Conservation (phyloP, 2,113 vertebrate species). For the Ranitomeya variabilis region DNA sequence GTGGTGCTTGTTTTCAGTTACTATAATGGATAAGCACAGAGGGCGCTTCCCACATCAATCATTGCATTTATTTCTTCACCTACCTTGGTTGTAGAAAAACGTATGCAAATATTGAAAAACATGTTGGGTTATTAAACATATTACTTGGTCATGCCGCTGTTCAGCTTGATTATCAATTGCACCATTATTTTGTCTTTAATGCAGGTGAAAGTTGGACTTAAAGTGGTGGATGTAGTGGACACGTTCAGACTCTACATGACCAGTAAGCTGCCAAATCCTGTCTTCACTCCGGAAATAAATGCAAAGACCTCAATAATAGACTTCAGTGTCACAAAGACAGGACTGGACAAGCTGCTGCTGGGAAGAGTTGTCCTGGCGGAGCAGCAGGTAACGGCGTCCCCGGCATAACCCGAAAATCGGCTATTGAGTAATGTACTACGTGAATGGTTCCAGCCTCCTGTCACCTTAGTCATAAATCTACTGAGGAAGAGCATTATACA, state of each 20-base stretch:
- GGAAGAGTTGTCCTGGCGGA: conserved; percentile 95
- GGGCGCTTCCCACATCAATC: not conserved
- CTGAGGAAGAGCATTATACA: no score
- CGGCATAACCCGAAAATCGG: not conserved
- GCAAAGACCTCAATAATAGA: conserved; percentile 92
- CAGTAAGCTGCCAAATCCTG: conserved; percentile 90
- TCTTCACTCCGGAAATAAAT: conserved; percentile 92
- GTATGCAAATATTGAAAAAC: no score
- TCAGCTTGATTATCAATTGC: not conserved
- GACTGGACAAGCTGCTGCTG: conserved; percentile 92
- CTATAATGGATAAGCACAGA: not conserved
- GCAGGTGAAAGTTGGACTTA: conserved; percentile 95
- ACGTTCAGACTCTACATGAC: conserved; percentile 93
- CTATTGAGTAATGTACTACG: not conserved
- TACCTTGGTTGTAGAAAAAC: no score
- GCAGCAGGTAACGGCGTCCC: conserved; percentile 80
- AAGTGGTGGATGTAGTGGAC: conserved; percentile 90
- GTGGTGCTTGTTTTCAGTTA: no score
- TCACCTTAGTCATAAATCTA: no score
- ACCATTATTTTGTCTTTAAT: not conserved
- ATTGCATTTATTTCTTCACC: not conserved
- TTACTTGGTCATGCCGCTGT: not conserved
- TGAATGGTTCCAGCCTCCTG: no score
- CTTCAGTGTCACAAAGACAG: conserved; percentile 94
- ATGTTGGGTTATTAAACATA: no score